A percentile compares a stretch with the other conserved stretches of the same genome.
phyloP scores from a whole-genome alignment of 2,113 vertebrate genomes.

The Hemibates koningsi region DNA sequence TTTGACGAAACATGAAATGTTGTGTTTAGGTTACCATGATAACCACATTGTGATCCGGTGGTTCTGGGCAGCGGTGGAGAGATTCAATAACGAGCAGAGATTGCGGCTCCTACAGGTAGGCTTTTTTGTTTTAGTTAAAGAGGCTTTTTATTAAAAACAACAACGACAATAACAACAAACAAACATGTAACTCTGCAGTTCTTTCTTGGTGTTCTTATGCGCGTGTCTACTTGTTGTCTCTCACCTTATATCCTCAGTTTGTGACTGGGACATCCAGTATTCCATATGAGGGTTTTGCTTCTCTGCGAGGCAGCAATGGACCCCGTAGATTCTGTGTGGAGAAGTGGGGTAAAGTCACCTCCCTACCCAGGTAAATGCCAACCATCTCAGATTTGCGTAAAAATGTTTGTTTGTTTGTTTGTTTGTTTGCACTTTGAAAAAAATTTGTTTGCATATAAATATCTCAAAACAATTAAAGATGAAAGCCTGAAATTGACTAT shows the following conservation, averaged over 20 bases:
- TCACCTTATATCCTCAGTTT: constrained; percentile 67
- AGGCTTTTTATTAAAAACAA: background rate
- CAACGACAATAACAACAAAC: background rate
- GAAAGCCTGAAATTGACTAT: background rate
- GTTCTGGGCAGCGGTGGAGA: constrained; percentile 94
- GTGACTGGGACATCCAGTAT: constrained; percentile 91
- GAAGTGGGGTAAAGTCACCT: constrained; percentile 93
- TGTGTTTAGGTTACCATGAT: constrained; percentile 84
- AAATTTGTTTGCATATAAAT: fast-evolving
- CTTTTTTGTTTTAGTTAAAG: background rate
- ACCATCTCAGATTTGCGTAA: fast-evolving
- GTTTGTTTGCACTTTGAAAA: background rate
- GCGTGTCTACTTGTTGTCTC: background rate
- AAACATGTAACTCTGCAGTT: background rate
- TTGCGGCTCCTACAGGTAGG: constrained; percentile 84
- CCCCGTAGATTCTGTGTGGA: constrained; percentile 92
- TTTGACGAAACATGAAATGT: background rate
- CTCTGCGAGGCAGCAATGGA: constrained; percentile 89
- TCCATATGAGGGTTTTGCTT: constrained; percentile 90
- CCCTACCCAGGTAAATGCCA: constrained; percentile 81
- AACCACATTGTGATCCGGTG: constrained; percentile 93
- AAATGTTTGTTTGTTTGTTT: background rate
- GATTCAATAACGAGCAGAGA: constrained; percentile 93
- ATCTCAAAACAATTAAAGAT: background rate
- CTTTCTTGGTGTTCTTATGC: fast-evolving